Evolutionary conservation across 2,888 invertebrate species (phyloP), one percentile per base, ranked within the genome.

Genomic region (Argyresthia goedartella): DNA sequence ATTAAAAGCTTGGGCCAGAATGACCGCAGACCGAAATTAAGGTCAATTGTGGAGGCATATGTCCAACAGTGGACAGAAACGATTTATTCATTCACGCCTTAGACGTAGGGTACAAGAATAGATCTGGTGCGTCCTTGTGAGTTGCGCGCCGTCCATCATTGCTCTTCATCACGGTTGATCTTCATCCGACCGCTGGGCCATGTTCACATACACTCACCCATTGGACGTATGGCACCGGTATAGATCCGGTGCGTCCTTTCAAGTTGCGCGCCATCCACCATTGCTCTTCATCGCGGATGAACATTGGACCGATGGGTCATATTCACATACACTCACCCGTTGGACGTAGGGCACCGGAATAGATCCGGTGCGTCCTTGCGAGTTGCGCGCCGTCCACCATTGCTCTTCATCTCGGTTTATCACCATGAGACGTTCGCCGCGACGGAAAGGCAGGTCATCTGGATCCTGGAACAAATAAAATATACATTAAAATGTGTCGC

Each of bases 251-350:
- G 69, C 92, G 91, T 0, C 98, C 98, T 52, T 92, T 86, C 56
- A 88, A 89, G 85, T 98, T 98, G 64, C 92, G 90, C 4, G 98
- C 99, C 54, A 97, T 97, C 99, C 99, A 99, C 99, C 99, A 99
- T 69, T 97, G 97, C 59, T 98, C 98, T 81, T 99, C 99, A 71
- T 98, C 97, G 65, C 97, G 94, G 58, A n/a, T n/a, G n/a, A n/a
- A n/a, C n/a, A n/a, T n/a, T n/a, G n/a, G n/a, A n/a, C n/a, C n/a
- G n/a, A n/a, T n/a, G n/a, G n/a, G n/a, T n/a, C 39, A 11, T n/a
- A 39, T 39, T 39, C 52, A 14, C 15, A 52, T 42, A n/a, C 15
- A 56, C 75, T 66, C 68, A 92, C 93, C 86, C 92, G 92, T 80
- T 95, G 94, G 52, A 98, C 95, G 76, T 98, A 99, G 4, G 97